Evolutionary conservation across 2,113 vertebrate species (phyloP).

Genomic region (Tursiops truncatus): DNA sequence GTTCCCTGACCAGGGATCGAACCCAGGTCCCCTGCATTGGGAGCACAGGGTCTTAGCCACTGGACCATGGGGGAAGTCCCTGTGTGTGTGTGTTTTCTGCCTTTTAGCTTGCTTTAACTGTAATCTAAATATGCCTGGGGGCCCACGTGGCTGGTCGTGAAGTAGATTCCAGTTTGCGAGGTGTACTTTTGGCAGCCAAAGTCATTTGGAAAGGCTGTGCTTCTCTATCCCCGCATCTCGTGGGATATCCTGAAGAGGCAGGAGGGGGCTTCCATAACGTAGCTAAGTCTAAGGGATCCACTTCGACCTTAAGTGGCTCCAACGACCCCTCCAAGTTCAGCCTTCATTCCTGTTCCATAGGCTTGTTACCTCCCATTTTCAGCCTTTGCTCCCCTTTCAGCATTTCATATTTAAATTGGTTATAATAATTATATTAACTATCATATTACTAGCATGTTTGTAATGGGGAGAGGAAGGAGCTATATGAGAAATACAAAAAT

Average conservation of each 20-base stretch:
- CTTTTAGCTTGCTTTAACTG: background rate
- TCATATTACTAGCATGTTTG: background rate
- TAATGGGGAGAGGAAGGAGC: background rate
- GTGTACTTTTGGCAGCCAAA: background rate
- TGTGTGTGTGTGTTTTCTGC: background rate
- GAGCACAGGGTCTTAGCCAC: too few species aligned
- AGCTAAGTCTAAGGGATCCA: background rate
- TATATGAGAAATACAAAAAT: background rate
- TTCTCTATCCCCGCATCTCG: background rate
- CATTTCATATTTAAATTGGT: background rate
- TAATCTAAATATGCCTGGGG: background rate
- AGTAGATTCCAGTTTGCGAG: background rate
- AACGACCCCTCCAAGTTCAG: accelerated
- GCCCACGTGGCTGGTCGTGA: accelerated
- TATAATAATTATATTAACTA: background rate
- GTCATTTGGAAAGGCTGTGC: background rate
- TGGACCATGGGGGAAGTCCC: too few species aligned
- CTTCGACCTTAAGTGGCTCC: background rate
- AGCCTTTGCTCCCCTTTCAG: background rate
- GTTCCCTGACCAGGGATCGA: too few species aligned
- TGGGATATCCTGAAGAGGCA: background rate
- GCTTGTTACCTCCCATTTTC: background rate
- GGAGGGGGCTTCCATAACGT: background rate
- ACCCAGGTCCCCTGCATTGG: too few species aligned
- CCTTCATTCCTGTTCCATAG: background rate